A percentile compares a stretch with the other conserved stretches of the same genome.
These are phyloP conservation scores for Nothocercus nigrocapillus DNA, from an alignment of 2,113 vertebrate genomes.

Conservation along the genomic window DNA sequence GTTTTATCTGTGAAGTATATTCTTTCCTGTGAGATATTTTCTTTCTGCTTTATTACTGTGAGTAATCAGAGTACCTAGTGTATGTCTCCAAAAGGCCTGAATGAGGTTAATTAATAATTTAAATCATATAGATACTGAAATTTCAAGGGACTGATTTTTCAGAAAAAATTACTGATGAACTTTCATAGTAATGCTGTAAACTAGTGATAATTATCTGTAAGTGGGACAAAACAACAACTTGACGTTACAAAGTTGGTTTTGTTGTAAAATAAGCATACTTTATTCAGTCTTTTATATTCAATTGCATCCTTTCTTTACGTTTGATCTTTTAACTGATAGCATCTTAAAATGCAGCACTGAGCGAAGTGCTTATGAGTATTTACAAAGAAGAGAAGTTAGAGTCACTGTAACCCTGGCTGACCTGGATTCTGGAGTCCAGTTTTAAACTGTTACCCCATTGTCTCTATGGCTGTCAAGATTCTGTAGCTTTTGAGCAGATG, in stretches of 20 bases:
- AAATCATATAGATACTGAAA: slow-evolving; percentile 11
- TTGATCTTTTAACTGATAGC: not conserved
- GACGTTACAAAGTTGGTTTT: not conserved
- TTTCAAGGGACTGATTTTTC: slow-evolving; percentile 12
- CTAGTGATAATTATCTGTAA: not conserved
- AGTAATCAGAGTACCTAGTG: not conserved
- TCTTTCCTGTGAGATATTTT: not conserved
- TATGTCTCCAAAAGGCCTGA: not conserved
- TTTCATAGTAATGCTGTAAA: not conserved
- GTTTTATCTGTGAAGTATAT: not conserved
- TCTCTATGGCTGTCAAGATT: not conserved
- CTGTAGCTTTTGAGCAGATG: not conserved
- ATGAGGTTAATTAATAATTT: not conserved
- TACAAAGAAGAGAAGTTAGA: not conserved
- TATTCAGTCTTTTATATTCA: not conserved
- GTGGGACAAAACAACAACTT: not conserved
- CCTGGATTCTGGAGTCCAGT: not conserved
- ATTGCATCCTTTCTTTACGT: not conserved
- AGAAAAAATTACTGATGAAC: not conserved
- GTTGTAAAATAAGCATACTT: not conserved
- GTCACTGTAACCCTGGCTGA: not conserved
- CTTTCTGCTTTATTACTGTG: not conserved
- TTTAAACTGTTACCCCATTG: not conserved
- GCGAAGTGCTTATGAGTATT: not conserved
- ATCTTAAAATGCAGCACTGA: not conserved